Evolutionary conservation across 2,888 invertebrate genomes (phyloP).

Genomic region (Tanypteryx hageni): DNA sequence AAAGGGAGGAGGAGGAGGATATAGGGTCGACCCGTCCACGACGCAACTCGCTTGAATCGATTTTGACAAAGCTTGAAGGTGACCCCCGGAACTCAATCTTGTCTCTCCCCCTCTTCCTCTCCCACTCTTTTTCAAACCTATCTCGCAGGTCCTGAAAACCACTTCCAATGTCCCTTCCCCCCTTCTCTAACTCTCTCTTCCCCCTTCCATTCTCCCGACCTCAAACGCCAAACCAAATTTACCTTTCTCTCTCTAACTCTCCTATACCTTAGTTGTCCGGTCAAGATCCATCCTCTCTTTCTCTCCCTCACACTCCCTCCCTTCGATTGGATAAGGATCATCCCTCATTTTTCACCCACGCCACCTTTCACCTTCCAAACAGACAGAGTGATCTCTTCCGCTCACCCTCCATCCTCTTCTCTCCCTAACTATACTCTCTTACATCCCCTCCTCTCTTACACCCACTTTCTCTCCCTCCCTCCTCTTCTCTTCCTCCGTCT

Average conservation of each 20-base stretch:
- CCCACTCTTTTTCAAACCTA: background rate
- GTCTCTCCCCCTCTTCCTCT: background rate
- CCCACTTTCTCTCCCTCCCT: too few species aligned
- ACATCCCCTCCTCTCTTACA: too few species aligned
- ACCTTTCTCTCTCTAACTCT: background rate
- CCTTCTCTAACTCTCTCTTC: background rate
- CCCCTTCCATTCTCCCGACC: background rate
- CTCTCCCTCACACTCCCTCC: background rate
- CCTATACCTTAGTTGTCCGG: background rate
- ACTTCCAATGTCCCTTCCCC: background rate
- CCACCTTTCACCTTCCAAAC: background rate
- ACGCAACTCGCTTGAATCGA: slow-evolving; percentile 34
- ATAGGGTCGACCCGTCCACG: slow-evolving; percentile 19
- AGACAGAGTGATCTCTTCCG: background rate
- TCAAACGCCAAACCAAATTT: background rate
- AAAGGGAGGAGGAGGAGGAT: background rate
- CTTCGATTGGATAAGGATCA: background rate
- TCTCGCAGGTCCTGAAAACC: background rate
- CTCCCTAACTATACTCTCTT: too few species aligned
- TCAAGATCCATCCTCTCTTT: too few species aligned
- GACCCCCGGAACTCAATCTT: slow-evolving; percentile 42
- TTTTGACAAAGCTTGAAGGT: slow-evolving; percentile 54
- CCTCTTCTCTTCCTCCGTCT: too few species aligned
- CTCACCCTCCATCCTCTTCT: background rate
- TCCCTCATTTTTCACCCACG: background rate